Evolutionary conservation across 2,888 invertebrate genomes (phyloP).

Genomic region (Dynastes hyllus): DNA sequence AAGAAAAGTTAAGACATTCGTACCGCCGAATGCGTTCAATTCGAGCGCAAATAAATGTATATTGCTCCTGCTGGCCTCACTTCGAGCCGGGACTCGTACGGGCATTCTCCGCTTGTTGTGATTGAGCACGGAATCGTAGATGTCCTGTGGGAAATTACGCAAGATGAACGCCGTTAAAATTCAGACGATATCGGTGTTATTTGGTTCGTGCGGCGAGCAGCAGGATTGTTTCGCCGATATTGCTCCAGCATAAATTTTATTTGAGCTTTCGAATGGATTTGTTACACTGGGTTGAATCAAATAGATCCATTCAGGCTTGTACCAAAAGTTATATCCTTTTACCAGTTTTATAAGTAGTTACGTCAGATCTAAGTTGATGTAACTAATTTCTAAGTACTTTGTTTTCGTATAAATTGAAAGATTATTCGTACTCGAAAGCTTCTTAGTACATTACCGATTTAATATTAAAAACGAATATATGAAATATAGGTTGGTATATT

Average conservation of each 20-base stretch:
- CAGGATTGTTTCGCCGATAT: slow-evolving; percentile 62
- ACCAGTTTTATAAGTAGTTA: too few relatives aligned
- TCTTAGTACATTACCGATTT: too few relatives aligned
- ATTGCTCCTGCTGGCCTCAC: slow-evolving; percentile 31
- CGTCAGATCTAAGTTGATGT: too few relatives aligned
- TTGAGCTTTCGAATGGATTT: too few relatives aligned
- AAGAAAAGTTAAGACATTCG: slow-evolving; percentile 35
- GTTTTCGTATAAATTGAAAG: too few relatives aligned
- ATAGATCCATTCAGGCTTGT: too few relatives aligned
- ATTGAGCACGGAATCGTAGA: slow-evolving; percentile 14
- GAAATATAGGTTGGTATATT: too few relatives aligned
- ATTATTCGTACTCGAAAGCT: too few relatives aligned
- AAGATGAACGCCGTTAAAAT: slow-evolving; percentile 59
- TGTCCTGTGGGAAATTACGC: slow-evolving; percentile 57
- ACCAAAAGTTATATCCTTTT: too few relatives aligned
- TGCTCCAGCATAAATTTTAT: slow-evolving; percentile 56
- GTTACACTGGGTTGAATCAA: too few relatives aligned
- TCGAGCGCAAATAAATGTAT: slow-evolving; percentile 28
- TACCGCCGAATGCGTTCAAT: slow-evolving; percentile 8
- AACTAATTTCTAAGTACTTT: too few relatives aligned
- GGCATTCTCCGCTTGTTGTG: slow-evolving; percentile 25
- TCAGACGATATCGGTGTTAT: slow-evolving; percentile 51
- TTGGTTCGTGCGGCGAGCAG: slow-evolving; percentile 56
- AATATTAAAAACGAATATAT: too few relatives aligned
- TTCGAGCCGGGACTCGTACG: slow-evolving; percentile 5